Evolutionary conservation across 2,888 invertebrate species (phyloP).

Genomic region (Drosophila suboccidentalis): DNA sequence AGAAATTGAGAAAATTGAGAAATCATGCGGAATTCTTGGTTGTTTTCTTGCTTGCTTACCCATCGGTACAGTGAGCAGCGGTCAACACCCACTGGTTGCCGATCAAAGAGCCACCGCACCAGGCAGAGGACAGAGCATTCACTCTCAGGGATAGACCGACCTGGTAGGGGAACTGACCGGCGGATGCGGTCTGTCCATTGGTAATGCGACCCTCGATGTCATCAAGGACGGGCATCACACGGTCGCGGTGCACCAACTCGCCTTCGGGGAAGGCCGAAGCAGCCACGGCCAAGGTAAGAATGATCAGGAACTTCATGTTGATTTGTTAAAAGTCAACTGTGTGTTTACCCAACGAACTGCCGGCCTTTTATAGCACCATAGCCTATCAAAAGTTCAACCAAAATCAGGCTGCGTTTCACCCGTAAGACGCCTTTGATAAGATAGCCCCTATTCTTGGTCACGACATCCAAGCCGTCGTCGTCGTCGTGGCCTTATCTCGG

Average conservation of each 20-base stretch:
- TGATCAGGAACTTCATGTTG: conserved; percentile 78
- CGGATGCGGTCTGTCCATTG: conserved; percentile 50
- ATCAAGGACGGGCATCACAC: conserved; percentile 62
- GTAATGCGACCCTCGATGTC: conserved; percentile 67
- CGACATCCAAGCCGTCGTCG: background rate
- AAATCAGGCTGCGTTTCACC: conserved; percentile 35
- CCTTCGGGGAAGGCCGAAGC: conserved; percentile 64
- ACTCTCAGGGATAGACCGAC: conserved; percentile 62
- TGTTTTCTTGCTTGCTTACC: conserved; percentile 45
- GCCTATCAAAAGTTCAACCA: background rate
- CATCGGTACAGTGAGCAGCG: conserved; percentile 77
- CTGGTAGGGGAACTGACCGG: conserved; percentile 74
- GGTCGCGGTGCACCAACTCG: conserved; percentile 43
- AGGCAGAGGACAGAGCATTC: conserved; percentile 44
- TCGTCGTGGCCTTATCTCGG: conserved; percentile 28
- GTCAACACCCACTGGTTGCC: conserved; percentile 59
- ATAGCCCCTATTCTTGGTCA: conserved; percentile 31
- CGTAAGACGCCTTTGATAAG: conserved; percentile 46
- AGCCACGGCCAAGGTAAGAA: conserved; percentile 70
- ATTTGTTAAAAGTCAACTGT: conserved; percentile 61
- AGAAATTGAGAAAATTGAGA: background rate
- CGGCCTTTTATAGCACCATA: conserved; percentile 51
- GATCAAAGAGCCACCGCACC: conserved; percentile 76
- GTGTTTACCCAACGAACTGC: background rate
- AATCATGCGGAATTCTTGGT: background rate